A percentile compares a stretch with the other conserved stretches of the same genome.
These are phyloP conservation scores for Octodonta nipae DNA, from an alignment of 2,888 invertebrate genomes.

Conservation along the genomic window DNA sequence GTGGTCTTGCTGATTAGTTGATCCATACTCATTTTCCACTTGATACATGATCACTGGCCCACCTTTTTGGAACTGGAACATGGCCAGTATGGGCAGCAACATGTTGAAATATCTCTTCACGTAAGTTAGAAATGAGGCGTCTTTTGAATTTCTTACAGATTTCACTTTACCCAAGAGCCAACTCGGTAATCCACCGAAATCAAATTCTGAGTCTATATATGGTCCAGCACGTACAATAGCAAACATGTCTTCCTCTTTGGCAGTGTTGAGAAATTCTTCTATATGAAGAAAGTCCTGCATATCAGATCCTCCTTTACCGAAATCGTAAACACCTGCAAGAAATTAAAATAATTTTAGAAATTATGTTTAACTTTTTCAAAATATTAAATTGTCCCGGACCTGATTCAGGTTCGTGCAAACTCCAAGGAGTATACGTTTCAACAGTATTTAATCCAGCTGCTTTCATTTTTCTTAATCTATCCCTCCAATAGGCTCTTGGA, in stretches of 20 bases:
- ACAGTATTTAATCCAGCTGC: slow-evolving; percentile 78
- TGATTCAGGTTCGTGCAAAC: slow-evolving; percentile 62
- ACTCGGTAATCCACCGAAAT: slow-evolving; percentile 37
- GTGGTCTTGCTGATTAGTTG: slow-evolving; percentile 32
- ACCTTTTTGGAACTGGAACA: slow-evolving; percentile 52
- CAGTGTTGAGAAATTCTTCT: slow-evolving; percentile 53
- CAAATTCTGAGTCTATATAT: slow-evolving; percentile 85
- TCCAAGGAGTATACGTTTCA: slow-evolving; percentile 79
- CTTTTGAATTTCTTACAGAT: slow-evolving; percentile 5
- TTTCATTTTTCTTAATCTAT: slow-evolving; percentile 59
- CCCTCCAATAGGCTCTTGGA: slow-evolving; percentile 65
- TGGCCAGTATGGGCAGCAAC: slow-evolving; percentile 37
- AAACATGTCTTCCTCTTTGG: slow-evolving; percentile 61
- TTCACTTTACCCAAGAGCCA: slow-evolving; percentile 28
- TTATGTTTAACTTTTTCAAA: not conserved
- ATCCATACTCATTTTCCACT: slow-evolving; percentile 89
- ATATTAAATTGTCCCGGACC: too few species aligned
- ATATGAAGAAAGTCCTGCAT: slow-evolving; percentile 40
- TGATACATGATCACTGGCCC: slow-evolving; percentile 81
- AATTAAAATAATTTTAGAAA: not conserved
- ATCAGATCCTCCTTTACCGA: slow-evolving; percentile 42
- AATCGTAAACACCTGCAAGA: slow-evolving; percentile 34
- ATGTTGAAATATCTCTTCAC: slow-evolving; percentile 28
- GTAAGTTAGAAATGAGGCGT: slow-evolving; percentile 5
- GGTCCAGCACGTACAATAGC: slow-evolving; percentile 79